Evolutionary conservation across 2,797 vertebrate species (phyloP).

Genomic region (Hoplostethus mediterraneus): DNA sequence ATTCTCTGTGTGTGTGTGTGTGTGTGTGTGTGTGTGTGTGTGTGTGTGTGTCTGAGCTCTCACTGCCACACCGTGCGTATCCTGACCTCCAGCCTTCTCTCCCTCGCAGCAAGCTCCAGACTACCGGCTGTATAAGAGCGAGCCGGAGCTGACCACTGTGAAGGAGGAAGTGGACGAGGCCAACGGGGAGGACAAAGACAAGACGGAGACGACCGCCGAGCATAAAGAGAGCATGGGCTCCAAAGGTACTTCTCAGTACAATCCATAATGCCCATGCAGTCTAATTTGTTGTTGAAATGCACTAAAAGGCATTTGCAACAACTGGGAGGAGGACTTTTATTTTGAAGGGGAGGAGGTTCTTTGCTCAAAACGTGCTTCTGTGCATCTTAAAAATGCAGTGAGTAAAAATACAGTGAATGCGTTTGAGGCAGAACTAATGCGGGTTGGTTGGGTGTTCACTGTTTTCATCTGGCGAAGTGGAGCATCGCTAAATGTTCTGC

Average conservation of each 20-base stretch:
- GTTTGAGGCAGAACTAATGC: no score
- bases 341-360: no score
- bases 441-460: no score
- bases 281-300: no score
- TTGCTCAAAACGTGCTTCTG: no score
- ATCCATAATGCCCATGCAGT: no score
- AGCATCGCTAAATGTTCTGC: background rate
- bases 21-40: background rate
- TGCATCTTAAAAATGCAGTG: no score
- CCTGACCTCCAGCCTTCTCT: background rate
- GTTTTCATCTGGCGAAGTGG: constrained; percentile 11
- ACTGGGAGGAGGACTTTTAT: no score
- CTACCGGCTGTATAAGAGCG: constrained; percentile 97
- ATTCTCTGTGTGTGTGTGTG: background rate
- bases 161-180: constrained; percentile 94
- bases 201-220: constrained; percentile 83
- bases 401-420: no score
- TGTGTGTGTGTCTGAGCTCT: background rate
- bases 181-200: constrained; percentile 87
- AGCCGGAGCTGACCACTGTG: constrained; percentile 96
- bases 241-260: constrained; percentile 85
- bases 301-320: no score
- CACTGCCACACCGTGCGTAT: background rate
- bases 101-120: constrained; percentile 88
- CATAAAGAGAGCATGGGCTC: constrained; percentile 75